phyloP scores from a whole-genome alignment of 92 coral and sea anemone genomes.

The Parazoanthus darwini region DNA sequence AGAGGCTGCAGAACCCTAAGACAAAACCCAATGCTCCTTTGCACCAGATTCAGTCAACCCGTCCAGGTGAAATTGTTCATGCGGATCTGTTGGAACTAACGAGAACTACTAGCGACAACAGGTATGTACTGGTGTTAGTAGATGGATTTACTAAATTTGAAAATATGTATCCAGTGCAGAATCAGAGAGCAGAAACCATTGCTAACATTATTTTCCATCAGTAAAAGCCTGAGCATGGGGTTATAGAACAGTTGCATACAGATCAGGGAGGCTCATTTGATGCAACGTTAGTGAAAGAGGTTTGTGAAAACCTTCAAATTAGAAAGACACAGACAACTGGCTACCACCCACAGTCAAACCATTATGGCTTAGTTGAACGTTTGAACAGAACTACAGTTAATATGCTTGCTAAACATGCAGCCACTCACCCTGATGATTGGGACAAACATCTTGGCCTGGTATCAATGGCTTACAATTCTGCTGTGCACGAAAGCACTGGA shows the following conservation, averaged over 20 bases:
- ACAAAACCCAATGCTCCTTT: conserved; percentile 37
- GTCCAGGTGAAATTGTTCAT: conserved; percentile 35
- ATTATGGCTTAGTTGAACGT: conserved; percentile 38
- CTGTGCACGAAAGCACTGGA: conserved; percentile 48
- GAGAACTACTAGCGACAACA: conserved; percentile 14
- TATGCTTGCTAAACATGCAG: conserved; percentile 35
- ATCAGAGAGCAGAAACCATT: conserved; percentile 40
- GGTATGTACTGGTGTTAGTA: conserved; percentile 32
- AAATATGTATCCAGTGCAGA: conserved; percentile 28
- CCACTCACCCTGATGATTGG: conserved; percentile 31
- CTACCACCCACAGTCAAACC: conserved; percentile 27
- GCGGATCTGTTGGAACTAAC: conserved; percentile 40
- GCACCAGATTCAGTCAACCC: conserved; percentile 23
- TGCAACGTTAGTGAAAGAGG: conserved; percentile 36
- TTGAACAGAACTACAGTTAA: conserved; percentile 32
- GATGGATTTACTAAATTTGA: conserved; percentile 45
- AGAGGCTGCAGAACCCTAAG: conserved; percentile 35
- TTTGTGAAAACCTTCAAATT: conserved; percentile 40
- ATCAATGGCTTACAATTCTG: conserved; percentile 46
- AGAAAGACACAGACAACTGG: conserved; percentile 54
- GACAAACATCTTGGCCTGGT: conserved; percentile 33
- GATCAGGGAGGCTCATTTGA: conserved; percentile 45
- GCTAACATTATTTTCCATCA: conserved; percentile 27
- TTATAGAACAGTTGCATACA: conserved; percentile 46
- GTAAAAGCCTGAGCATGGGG: conserved; percentile 38